phyloP scores from a whole-genome alignment of 2,888 invertebrate species.

The Rhagium mordax region DNA sequence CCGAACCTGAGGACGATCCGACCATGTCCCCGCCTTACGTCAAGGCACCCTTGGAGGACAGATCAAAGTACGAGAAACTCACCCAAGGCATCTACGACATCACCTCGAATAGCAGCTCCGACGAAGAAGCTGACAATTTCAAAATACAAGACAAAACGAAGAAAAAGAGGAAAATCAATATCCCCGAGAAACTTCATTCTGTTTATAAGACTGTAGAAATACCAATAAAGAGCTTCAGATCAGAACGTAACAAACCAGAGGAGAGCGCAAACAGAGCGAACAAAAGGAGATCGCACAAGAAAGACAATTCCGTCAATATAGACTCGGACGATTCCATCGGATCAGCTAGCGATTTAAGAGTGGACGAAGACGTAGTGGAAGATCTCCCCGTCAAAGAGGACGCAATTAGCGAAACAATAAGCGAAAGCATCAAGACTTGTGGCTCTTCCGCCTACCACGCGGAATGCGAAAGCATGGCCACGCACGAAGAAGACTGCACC shows the following conservation, averaged over 20 bases:
- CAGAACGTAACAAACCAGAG: conserved; percentile 66
- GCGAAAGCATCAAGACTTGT: conserved; percentile 78
- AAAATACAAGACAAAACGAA: conserved; percentile 64
- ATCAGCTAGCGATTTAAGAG: conserved; percentile 80
- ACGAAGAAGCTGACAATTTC: conserved; percentile 69
- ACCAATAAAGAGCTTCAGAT: conserved; percentile 70
- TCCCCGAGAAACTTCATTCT: conserved; percentile 73
- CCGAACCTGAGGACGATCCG: conserved; percentile 61
- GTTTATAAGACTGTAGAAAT: conserved; percentile 72
- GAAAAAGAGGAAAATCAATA: conserved; percentile 67
- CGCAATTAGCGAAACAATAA: conserved; percentile 73
- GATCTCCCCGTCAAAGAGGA: conserved; percentile 68
- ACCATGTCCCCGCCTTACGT: conserved; percentile 73
- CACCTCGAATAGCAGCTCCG: conserved; percentile 71
- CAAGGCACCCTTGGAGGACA: conserved; percentile 78
- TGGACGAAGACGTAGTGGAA: conserved; percentile 71
- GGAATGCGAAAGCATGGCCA: conserved; percentile 80
- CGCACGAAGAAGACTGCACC: conserved; percentile 74
- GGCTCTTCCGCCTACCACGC: conserved; percentile 82
- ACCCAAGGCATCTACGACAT: conserved; percentile 75
- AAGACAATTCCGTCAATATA: conserved; percentile 64
- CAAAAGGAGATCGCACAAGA: conserved; percentile 53
- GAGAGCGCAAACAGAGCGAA: conserved; percentile 60
- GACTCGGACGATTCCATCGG: conserved; percentile 80
- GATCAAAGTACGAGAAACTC: conserved; percentile 86